Evolutionary conservation across 2,113 vertebrate species (phyloP).

Genomic region (Dendropsophus ebraccatus): DNA sequence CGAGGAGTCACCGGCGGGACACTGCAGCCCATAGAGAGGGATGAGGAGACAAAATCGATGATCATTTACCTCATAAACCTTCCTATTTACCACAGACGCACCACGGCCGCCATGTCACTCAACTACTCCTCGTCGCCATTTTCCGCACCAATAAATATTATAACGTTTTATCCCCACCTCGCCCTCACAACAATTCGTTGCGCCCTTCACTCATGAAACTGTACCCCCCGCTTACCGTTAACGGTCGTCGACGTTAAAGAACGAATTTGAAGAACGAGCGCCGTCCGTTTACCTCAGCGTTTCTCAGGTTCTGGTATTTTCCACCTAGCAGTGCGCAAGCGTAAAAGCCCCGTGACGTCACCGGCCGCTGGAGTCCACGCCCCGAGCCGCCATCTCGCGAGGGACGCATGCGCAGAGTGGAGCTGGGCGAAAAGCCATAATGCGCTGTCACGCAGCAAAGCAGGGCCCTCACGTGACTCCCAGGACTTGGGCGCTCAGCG

Average conservation of each 20-base stretch:
- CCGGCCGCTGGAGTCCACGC: not conserved
- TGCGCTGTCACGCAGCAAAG: not conserved
- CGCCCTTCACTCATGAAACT: too few relatives aligned
- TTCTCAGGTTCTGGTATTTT: conserved; percentile 38
- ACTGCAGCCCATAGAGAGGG: not conserved
- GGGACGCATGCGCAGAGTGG: conserved; percentile 3
- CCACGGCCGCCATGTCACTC: not conserved
- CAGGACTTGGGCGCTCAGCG: not conserved
- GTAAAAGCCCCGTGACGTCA: not conserved
- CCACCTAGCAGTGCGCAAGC: conserved; percentile 4
- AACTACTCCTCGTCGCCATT: not conserved
- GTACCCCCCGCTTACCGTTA: not conserved
- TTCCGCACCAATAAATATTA: too few relatives aligned
- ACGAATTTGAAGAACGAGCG: not conserved
- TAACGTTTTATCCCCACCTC: too few relatives aligned
- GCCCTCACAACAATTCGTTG: not conserved
- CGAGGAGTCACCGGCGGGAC: not conserved
- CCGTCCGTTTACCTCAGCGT: conserved; percentile 12
- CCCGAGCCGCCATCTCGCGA: conserved; percentile 17
- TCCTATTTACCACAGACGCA: not conserved
- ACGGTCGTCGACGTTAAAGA: not conserved
- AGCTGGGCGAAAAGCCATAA: not conserved
- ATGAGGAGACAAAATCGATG: not conserved
- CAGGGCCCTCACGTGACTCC: not conserved
- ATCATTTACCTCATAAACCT: not conserved